Conservation (phyloP, 2,797 vertebrate genomes). For the Streptopelia turtur region DNA sequence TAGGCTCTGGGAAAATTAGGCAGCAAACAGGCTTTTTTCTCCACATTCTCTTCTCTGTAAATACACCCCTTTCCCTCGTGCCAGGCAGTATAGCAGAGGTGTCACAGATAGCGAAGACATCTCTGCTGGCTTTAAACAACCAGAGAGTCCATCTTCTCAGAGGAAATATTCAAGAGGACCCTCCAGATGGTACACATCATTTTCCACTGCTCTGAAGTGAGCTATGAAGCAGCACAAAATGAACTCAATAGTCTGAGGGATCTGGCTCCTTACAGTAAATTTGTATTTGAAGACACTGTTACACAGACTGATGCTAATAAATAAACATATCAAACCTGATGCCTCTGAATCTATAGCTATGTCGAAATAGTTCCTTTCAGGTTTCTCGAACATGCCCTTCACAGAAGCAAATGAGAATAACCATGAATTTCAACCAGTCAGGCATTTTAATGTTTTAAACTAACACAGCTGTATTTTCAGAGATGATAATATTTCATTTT, state of each 20-base stretch:
- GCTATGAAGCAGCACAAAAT: constrained; percentile 18
- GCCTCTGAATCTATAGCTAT: background rate
- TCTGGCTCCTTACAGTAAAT: background rate
- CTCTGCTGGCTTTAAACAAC: constrained; percentile 13
- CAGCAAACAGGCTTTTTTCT: background rate
- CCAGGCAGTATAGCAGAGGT: constrained; percentile 9
- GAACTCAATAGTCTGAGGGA: constrained; percentile 1
- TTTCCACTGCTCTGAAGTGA: constrained; percentile 32
- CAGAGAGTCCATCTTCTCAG: constrained; percentile 7
- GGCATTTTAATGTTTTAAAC: background rate
- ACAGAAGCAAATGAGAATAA: background rate
- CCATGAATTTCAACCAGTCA: background rate
- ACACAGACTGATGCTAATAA: background rate
- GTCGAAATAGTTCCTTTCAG: background rate
- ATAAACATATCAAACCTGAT: background rate
- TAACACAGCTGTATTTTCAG: background rate
- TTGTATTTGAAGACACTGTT: background rate
- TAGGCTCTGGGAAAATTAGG: background rate
- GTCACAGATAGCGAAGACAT: constrained; percentile 4
- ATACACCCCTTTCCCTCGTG: background rate
- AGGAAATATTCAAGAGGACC: constrained; percentile 11
- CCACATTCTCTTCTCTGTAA: background rate
- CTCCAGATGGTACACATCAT: constrained; percentile 44
- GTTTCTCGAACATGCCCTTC: background rate
- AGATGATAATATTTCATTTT: background rate